Evolutionary conservation across 2,797 vertebrate genomes (phyloP).

Genomic region (Pseudochirops cupreus): DNA sequence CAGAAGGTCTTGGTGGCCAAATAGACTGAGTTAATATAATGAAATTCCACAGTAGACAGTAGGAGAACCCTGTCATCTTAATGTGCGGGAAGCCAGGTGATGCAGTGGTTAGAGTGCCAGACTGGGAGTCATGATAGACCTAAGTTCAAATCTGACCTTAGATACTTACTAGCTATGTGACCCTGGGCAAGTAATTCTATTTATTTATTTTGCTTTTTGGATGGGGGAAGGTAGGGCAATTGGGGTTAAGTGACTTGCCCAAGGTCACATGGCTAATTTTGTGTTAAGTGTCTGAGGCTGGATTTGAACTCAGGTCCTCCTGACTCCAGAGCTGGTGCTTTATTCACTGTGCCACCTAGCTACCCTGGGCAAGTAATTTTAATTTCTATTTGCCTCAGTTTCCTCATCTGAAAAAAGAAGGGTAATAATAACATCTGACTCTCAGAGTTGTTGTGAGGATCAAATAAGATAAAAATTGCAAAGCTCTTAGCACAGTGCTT

Average conservation of each 20-base stretch:
- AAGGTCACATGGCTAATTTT: no score
- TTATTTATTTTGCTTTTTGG: no score
- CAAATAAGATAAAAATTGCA: neutral
- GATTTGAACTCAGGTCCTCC: no score
- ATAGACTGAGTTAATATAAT: neutral
- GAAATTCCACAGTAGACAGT: neutral
- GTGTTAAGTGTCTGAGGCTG: no score
- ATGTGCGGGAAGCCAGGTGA: neutral
- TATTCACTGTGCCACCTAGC: no score
- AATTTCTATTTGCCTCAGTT: neutral
- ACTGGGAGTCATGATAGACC: neutral
- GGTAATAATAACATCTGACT: neutral
- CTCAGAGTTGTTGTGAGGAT: neutral
- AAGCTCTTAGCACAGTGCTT: neutral
- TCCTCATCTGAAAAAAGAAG: neutral
- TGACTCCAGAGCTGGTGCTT: no score
- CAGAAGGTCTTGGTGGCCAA: neutral
- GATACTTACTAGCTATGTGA: neutral
- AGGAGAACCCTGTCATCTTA: neutral
- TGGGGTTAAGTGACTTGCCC: no score
- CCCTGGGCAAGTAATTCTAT: neutral
- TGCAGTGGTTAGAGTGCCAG: neutral
- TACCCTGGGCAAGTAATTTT: neutral
- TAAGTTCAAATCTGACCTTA: neutral
- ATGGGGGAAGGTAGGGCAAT: no score